Conservation (phyloP, 2,113 vertebrate species). For the Cynoglossus semilaevis region DNA sequence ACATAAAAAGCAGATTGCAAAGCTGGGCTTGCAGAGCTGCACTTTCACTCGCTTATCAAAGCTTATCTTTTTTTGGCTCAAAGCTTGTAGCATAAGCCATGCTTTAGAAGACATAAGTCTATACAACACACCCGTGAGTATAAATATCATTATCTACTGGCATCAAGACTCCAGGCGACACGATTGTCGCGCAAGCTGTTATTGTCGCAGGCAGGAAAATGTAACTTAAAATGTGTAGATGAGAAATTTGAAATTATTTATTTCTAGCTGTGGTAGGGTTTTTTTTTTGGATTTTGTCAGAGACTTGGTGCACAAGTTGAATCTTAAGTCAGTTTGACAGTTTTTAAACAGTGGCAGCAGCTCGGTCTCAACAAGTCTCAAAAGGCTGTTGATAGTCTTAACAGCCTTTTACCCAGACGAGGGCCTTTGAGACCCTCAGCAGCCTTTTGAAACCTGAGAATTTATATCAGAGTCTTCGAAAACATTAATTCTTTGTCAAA, state of each 20-base stretch:
- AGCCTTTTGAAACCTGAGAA: slow-evolving; percentile 9
- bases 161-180: slow-evolving; percentile 55
- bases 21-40: no score
- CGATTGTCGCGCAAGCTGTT: slow-evolving; percentile 53
- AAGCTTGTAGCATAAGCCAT: slow-evolving; percentile 27
- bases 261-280: slow-evolving; percentile 61
- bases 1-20: no score
- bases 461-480: slow-evolving; percentile 6
- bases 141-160: slow-evolving; percentile 59
- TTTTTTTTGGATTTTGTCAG: slow-evolving; percentile 55
- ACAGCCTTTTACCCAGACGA: no score
- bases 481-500: slow-evolving; percentile 2
- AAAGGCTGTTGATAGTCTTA: slow-evolving; percentile 6
- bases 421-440: no score
- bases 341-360: slow-evolving; percentile 44
- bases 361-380: slow-evolving; percentile 3
- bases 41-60: slow-evolving; percentile 10
- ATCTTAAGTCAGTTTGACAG: slow-evolving; percentile 51
- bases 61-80: slow-evolving; percentile 36
- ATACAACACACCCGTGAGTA: slow-evolving; percentile 43
- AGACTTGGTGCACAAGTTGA: slow-evolving; percentile 53
- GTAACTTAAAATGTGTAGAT: slow-evolving; percentile 48
- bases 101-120: slow-evolving; percentile 40
- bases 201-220: slow-evolving; percentile 59
- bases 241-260: slow-evolving; percentile 55